Percentiles rank a stretch among this genome's conserved stretches.
Conservation (phyloP, 1,140 invertebrate species). For the Myzus persicae region DNA sequence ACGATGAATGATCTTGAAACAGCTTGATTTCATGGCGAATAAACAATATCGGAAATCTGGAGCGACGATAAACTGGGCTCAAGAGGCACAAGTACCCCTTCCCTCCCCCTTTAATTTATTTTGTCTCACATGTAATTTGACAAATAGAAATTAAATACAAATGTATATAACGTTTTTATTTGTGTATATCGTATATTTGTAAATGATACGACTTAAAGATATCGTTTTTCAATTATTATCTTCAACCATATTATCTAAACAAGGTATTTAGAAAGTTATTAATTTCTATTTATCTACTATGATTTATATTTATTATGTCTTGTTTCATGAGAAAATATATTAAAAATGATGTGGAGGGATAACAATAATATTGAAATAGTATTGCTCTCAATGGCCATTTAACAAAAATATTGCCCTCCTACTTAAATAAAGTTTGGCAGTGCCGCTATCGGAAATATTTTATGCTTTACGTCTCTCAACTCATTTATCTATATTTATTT, state of each 20-base stretch:
- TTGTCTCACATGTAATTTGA: background rate
- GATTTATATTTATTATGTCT: background rate
- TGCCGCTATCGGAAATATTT: too few species aligned
- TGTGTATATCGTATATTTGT: too few species aligned
- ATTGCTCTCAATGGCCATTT: too few species aligned
- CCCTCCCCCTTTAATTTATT: background rate
- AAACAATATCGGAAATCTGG: background rate
- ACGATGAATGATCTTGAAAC: background rate
- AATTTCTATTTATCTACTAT: background rate
- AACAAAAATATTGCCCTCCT: too few species aligned
- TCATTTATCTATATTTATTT: too few species aligned
- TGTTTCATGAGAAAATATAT: background rate
- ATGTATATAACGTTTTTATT: too few species aligned
- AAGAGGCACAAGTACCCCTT: too few species aligned
- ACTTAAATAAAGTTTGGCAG: too few species aligned
- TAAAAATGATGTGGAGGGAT: background rate
- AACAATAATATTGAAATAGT: background rate
- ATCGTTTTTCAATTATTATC: too few species aligned
- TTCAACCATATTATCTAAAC: background rate
- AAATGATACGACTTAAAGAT: too few species aligned
- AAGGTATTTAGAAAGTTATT: background rate
- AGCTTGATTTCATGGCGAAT: background rate
- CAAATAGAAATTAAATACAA: too few species aligned
- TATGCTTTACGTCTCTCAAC: too few species aligned
- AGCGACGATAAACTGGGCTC: background rate